Evolutionary conservation across 2,888 invertebrate genomes (phyloP).

Genomic region (Drosophila eohydei): DNA sequence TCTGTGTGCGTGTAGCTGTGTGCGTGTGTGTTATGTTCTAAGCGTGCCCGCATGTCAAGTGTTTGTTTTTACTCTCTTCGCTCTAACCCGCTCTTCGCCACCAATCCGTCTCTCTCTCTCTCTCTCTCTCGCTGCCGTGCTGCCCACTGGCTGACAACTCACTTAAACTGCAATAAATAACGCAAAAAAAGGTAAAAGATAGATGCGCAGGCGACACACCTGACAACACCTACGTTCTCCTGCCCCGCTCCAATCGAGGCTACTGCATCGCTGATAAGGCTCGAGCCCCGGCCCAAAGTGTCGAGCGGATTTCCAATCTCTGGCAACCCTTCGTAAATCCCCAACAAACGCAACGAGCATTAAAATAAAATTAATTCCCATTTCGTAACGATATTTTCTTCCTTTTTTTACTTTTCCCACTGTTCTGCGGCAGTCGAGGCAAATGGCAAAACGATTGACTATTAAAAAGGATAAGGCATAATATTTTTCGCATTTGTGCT

Average conservation of each 20-base stretch:
- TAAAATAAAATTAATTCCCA: slow-evolving; percentile 78
- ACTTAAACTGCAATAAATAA: slow-evolving; percentile 81
- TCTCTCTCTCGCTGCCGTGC: not conserved
- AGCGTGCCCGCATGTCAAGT: slow-evolving; percentile 51
- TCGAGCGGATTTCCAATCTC: slow-evolving; percentile 62
- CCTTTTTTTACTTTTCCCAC: slow-evolving; percentile 5
- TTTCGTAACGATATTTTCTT: slow-evolving; percentile 28
- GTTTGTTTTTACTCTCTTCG: slow-evolving; percentile 1
- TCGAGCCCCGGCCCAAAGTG: slow-evolving; percentile 31
- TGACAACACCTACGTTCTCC: slow-evolving; percentile 60
- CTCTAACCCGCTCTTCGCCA: not conserved
- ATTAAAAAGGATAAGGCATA: slow-evolving; percentile 80
- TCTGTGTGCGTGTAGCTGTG: not conserved
- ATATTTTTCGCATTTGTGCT: slow-evolving; percentile 78
- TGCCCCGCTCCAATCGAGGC: not conserved
- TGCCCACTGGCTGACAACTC: slow-evolving; percentile 70
- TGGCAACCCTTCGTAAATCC: slow-evolving; percentile 71
- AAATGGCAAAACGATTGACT: slow-evolving; percentile 82
- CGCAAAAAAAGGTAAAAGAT: slow-evolving; percentile 52
- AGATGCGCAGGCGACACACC: slow-evolving; percentile 62
- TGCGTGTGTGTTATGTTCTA: slow-evolving; percentile 12
- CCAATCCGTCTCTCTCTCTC: not conserved
- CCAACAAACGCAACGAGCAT: slow-evolving; percentile 68
- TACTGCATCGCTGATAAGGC: slow-evolving; percentile 68
- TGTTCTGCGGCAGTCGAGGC: slow-evolving; percentile 16